Evolutionary conservation across 2,797 vertebrate genomes (phyloP).

Genomic region (Petrocephalus schoutedeni): DNA sequence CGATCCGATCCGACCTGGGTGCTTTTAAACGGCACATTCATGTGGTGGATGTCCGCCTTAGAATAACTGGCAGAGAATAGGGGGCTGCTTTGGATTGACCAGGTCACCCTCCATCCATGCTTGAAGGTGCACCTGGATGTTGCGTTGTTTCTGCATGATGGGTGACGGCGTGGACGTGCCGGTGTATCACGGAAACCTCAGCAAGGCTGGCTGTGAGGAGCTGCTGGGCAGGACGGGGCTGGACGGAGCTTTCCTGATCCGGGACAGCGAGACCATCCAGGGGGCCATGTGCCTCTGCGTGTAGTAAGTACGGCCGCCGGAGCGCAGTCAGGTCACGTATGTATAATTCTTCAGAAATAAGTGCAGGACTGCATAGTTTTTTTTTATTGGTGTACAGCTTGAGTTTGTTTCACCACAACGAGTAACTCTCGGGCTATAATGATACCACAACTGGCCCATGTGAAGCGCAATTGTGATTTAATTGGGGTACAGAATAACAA

Average conservation of each 20-base stretch:
- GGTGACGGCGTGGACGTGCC: conserved; percentile 35
- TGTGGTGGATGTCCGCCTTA: not conserved
- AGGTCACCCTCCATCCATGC: not conserved
- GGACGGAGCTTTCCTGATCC: conserved; percentile 23
- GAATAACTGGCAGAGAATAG: not conserved
- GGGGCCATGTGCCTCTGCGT: conserved; percentile 28
- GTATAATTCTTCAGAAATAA: not conserved
- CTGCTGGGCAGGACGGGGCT: conserved; percentile 21
- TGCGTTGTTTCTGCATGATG: not conserved
- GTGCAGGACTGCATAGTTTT: not conserved
- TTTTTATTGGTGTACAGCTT: not conserved
- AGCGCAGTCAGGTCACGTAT: not conserved
- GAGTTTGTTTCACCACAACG: not conserved
- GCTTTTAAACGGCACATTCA: not conserved
- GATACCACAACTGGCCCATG: not conserved
- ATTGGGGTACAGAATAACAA: not conserved
- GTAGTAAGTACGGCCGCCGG: conserved; percentile 17
- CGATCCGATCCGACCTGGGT: not conserved
- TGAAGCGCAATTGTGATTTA: not conserved
- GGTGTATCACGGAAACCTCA: conserved; percentile 18
- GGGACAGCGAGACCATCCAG: conserved; percentile 28
- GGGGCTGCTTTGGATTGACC: not conserved
- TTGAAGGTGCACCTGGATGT: not conserved
- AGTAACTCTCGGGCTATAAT: not conserved
- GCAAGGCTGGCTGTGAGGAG: conserved; percentile 17